Base-by-base conservation (phyloP, 92 coral and sea anemone species). In the Meandrina meandrites region DNA sequence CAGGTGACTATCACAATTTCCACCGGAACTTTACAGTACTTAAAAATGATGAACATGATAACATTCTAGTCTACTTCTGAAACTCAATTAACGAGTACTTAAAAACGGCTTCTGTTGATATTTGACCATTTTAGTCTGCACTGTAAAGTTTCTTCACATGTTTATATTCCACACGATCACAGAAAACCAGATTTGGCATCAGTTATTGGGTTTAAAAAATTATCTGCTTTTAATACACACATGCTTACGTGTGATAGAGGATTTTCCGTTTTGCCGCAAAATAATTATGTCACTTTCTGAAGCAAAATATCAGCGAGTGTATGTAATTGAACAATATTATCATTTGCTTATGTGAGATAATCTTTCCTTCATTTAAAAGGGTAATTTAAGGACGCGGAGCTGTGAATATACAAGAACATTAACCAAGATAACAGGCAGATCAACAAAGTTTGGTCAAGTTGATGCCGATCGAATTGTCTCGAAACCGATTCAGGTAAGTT, bases 21-120 rank as follows among this genome's bases (percentile, higher is more conserved):
- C 75, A 36, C 54, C 75, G 84, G 84, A 80, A 21, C 56, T 64
- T 42, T 22, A 60, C 84, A 80, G 42, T 21, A 80, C 8, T 66
- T 47, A 5, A 71, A 71, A 71, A 21, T 71, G 27, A 71, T 71
- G 14, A 24, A 80, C 37, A 40, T 42, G 50, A 54, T 34, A 80
- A 80, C 54, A 69, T 80, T 58, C n/a, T 60, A 62, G 37, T 15
- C 2, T 64, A 37, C 73, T 42, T 11, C 27, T 19, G 2, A 35
- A 24, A 35, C 15, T 57, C 2, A n/a, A n/a, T n/a, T n/a, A 24
- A 16, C 9, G 5, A 31, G 76, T 27, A 69, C 75, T 60, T 60
- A 24, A 56, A 56, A 56, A 15, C 68, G n/a, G 6, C 68, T 60
- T 24, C 68, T 24, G 68, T 60, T 60, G 31, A 24, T 60, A 60